Conservation (phyloP, 2,113 vertebrate genomes). For the Arenaria interpres region DNA sequence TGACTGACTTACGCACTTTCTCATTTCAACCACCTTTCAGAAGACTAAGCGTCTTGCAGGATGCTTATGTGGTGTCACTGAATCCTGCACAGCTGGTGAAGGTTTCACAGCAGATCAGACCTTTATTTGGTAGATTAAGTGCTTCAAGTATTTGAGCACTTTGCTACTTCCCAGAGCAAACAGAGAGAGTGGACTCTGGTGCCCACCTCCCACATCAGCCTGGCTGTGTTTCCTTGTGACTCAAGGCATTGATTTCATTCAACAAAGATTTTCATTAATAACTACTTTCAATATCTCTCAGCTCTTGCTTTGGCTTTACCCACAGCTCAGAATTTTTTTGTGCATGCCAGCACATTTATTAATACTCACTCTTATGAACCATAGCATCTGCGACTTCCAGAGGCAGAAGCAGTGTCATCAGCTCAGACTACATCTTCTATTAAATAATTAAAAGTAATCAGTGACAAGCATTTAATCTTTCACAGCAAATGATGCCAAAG, state of each 20-base stretch:
- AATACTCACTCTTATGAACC: background rate
- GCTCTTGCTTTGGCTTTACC: background rate
- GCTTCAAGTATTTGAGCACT: background rate
- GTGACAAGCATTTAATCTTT: background rate
- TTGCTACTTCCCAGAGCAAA: background rate
- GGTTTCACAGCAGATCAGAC: background rate
- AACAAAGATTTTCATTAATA: background rate
- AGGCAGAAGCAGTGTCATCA: background rate
- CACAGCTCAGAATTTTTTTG: background rate
- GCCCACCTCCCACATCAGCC: background rate
- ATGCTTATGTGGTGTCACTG: background rate
- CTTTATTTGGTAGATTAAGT: background rate
- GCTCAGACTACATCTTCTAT: background rate
- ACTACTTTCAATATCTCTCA: background rate
- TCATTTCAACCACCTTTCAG: background rate
- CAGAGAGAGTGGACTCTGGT: background rate
- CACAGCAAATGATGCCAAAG: background rate
- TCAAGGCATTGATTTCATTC: background rate
- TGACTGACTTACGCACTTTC: background rate
- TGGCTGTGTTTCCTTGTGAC: background rate
- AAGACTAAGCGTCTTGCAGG: background rate
- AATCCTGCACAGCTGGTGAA: background rate
- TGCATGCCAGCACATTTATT: background rate
- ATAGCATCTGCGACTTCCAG: background rate
- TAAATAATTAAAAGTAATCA: constrained; percentile 25